Base-by-base conservation (phyloP, 2,797 vertebrate species). In the Mallotus villosus region DNA sequence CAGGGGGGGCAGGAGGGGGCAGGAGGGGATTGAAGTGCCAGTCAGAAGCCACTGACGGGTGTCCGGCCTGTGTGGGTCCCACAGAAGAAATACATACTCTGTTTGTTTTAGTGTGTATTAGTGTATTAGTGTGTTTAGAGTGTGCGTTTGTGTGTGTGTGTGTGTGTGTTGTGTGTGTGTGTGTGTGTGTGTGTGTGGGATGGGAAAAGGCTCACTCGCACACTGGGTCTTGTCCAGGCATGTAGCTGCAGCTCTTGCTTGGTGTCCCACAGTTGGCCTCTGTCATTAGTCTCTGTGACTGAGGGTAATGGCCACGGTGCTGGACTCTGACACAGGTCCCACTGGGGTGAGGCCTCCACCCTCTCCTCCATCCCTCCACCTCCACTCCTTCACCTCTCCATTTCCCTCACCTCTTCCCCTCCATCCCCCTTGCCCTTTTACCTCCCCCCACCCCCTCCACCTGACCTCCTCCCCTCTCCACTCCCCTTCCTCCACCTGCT, bases 1-100 rank as follows among this genome's bases (percentile, higher is more conserved):
- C 84, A 82, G 84, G 76, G 3, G 25, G 25, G 25, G 32, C 32
- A 34, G 32, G 32, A 71, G 3, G 25, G 25, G 25, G 32, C 32
- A 34, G 32, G 32, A 71, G 59, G 82, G 84, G 80, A 77, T 87
- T 87, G 81, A 91, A 76, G 71, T 73, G 84, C 63, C 80, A 81
- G 60, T 85, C 81, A 86, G 82, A 75, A 88, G 82, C 81, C 68
- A 72, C 74, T 87, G 77, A 41, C 77, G 83, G 78, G 73, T 82
- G 79, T 87, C 84, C 63, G 6, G 59, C 34, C 71, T 69, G 66
- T 62, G 62, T 0, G 61, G 67, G 72, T 79, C 71, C 75, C 73
- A 63, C 71, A 64, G 27, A 24, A 25, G 24, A 58, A 41, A 64
- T 58, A 66, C 29, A 53, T 9, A 0, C 37, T 41, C 37, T 41